Percentiles rank a stretch among this genome's conserved stretches.
phyloP scores from a whole-genome alignment of 2,797 vertebrate genomes.

The Neopelma chrysocephalum region DNA sequence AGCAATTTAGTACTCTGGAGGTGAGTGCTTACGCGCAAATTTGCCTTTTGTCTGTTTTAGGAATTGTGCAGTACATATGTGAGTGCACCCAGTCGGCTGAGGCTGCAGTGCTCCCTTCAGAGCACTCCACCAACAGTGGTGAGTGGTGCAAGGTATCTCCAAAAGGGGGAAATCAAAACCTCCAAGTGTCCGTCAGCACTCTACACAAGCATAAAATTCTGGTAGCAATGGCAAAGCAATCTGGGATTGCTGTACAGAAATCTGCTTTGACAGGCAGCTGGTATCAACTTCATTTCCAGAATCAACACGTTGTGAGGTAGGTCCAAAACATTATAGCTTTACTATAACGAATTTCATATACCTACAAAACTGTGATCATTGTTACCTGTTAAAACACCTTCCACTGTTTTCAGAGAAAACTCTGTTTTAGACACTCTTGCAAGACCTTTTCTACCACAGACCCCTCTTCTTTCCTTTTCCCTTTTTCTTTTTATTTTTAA shows the following conservation, averaged over 20 bases:
- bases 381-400: conserved; percentile 58
- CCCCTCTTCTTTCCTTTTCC: background rate
- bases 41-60: background rate
- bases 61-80: background rate
- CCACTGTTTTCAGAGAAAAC: background rate
- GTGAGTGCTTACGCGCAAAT: background rate
- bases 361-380: background rate
- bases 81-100: background rate
- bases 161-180: background rate
- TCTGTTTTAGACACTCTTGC: background rate
- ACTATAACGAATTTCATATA: background rate
- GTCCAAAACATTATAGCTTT: background rate
- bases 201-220: background rate
- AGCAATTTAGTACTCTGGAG: background rate
- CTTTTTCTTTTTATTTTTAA: background rate
- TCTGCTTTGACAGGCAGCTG: background rate
- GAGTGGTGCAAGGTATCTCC: background rate
- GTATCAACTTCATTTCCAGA: background rate
- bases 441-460: background rate
- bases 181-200: background rate
- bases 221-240: background rate
- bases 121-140: background rate
- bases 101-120: background rate
- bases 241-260: background rate
- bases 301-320: background rate